Percentiles rank a stretch among this genome's conserved stretches.
phyloP scores from a whole-genome alignment of 1,140 invertebrate genomes.

The Lepidurus couesii region DNA sequence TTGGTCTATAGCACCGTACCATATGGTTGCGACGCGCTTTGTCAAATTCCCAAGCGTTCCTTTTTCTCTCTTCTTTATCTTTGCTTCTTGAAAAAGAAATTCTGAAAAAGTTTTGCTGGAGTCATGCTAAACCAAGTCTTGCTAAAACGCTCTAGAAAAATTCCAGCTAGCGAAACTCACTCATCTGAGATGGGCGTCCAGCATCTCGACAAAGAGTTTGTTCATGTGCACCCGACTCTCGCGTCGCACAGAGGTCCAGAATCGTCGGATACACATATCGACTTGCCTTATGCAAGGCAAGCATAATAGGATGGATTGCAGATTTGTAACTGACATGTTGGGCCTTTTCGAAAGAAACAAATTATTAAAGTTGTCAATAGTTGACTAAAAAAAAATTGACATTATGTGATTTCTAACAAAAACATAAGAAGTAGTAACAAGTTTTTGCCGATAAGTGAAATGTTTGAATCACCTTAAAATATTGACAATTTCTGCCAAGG shows the following conservation, averaged over 20 bases:
- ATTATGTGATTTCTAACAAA: background rate
- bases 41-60: no score
- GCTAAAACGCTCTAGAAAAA: background rate
- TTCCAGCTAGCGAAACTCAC: constrained; percentile 25
- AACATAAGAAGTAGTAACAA: background rate
- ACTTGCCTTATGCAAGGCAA: constrained; percentile 82
- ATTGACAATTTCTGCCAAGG: constrained; percentile 77
- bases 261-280: constrained; percentile 76
- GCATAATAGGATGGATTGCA: constrained; percentile 81
- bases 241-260: constrained; percentile 82
- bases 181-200: constrained; percentile 67
- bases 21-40: no score
- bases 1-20: no score
- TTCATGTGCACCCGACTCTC: constrained; percentile 89
- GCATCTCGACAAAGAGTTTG: constrained; percentile 95
- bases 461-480: constrained; percentile 56
- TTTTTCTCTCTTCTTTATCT: no score
- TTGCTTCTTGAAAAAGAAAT: no score
- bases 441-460: background rate
- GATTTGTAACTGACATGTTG: constrained; percentile 57
- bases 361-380: constrained; percentile 29
- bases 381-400: background rate
- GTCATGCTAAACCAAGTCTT: no score
- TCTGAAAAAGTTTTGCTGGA: no score
- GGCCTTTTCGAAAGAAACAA: constrained; percentile 50